Evolutionary conservation across 1,140 invertebrate genomes (phyloP).

Genomic region (Trichonephila inaurata): DNA sequence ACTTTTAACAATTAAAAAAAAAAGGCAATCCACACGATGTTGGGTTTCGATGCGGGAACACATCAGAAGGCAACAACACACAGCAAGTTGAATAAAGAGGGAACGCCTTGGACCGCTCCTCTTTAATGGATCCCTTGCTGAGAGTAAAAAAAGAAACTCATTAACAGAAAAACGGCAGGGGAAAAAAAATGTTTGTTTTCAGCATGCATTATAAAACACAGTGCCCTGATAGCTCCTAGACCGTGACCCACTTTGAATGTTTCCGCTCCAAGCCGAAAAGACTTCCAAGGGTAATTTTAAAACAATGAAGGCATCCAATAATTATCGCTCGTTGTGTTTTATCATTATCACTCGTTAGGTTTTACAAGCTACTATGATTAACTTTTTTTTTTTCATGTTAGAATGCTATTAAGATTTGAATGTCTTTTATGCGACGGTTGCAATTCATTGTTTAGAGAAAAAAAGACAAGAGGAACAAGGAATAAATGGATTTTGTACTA

Average conservation of each 20-base stretch:
- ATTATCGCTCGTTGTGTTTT: background rate
- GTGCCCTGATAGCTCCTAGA: background rate
- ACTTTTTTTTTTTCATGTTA: background rate
- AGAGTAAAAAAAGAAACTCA: background rate
- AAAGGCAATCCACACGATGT: background rate
- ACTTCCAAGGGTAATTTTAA: background rate
- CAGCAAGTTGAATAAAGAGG: background rate
- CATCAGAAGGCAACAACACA: background rate
- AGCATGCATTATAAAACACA: background rate
- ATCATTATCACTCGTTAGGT: background rate
- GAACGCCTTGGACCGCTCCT: background rate
- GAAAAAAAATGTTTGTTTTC: conserved; percentile 30
- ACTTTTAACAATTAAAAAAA: background rate
- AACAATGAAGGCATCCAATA: background rate
- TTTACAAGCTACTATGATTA: background rate
- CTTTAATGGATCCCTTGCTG: background rate
- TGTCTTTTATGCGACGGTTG: background rate
- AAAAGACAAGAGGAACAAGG: background rate
- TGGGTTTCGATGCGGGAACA: background rate
- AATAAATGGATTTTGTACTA: background rate
- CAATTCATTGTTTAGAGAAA: too few relatives aligned
- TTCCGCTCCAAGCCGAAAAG: background rate
- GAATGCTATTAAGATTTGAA: background rate
- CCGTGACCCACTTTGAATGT: conserved; percentile 11
- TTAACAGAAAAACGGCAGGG: background rate